Conservation (phyloP, 2,888 invertebrate genomes). For the Meliscaeva auricollis region DNA sequence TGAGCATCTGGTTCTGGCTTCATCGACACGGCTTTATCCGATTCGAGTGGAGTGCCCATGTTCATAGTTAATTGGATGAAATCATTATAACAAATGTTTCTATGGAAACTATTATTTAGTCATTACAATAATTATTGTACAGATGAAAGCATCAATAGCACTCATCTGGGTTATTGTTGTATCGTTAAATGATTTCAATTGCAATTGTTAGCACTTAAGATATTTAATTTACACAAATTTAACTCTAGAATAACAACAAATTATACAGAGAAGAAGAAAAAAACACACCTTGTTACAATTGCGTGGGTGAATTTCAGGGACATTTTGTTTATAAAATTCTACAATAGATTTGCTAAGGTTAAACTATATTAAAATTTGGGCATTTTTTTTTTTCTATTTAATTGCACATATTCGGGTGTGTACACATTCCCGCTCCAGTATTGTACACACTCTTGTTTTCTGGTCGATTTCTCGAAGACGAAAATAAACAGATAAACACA, state of each 20-base stretch:
- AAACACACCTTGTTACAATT: conserved; percentile 87
- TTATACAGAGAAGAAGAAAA: no score
- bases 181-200: conserved; percentile 40
- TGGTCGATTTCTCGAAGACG: conserved; percentile 2
- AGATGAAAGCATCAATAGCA: conserved; percentile 51
- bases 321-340: conserved; percentile 80
- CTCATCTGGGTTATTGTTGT: conserved; percentile 1
- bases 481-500: conserved; percentile 5
- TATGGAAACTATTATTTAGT: conserved; percentile 48
- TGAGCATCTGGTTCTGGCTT: conserved; percentile 50
- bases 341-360: conserved; percentile 3
- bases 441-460: conserved; percentile 28
- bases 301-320: conserved; percentile 91
- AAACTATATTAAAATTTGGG: conserved; percentile 16
- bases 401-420: conserved; percentile 63
- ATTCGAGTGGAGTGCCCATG: background rate
- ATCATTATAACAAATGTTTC: conserved; percentile 31
- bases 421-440: conserved; percentile 48
- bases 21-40: background rate
- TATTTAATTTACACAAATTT: conserved; percentile 61
- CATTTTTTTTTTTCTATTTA: conserved; percentile 45
- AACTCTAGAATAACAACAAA: no score
- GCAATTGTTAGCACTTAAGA: conserved; percentile 45
- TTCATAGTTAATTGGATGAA: conserved; percentile 9
- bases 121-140: conserved; percentile 42